Conservation (phyloP, 2,113 vertebrate species). For the Falco punctatus region DNA sequence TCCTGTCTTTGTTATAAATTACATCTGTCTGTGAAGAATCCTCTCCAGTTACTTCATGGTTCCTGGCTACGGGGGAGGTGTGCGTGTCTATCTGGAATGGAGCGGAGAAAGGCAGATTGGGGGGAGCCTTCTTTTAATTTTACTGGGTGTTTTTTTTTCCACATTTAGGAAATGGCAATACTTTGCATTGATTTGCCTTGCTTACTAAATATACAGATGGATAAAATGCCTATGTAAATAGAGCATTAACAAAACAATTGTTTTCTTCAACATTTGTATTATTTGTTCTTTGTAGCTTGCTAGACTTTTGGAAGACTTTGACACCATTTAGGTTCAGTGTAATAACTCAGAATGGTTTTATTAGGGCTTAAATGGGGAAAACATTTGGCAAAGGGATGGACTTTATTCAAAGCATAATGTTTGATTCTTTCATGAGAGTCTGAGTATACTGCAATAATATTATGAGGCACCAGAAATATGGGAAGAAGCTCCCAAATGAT, state of each 20-base stretch:
- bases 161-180: neutral
- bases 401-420: neutral
- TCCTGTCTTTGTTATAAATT: slow-evolving; percentile 69
- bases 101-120: neutral
- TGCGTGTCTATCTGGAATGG: neutral
- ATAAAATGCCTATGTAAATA: slow-evolving; percentile 40
- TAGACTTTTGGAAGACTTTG: slow-evolving; percentile 2
- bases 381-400: neutral
- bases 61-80: slow-evolving; percentile 7
- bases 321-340: neutral
- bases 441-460: neutral
- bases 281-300: slow-evolving; percentile 26
- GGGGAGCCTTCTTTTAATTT: neutral
- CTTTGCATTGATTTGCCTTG: slow-evolving; percentile 1
- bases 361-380: slow-evolving; percentile 1
- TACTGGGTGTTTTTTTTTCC: neutral
- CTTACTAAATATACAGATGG: slow-evolving; percentile 21
- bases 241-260: slow-evolving; percentile 30
- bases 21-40: slow-evolving; percentile 48
- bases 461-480: neutral
- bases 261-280: slow-evolving; percentile 12
- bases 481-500: neutral
- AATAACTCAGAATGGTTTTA: slow-evolving; percentile 13
- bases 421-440: neutral
- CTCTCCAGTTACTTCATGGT: slow-evolving; percentile 14